Percentiles rank a stretch among this genome's conserved stretches.
Conservation (phyloP, 2,888 invertebrate genomes). For the Hyalella azteca region DNA sequence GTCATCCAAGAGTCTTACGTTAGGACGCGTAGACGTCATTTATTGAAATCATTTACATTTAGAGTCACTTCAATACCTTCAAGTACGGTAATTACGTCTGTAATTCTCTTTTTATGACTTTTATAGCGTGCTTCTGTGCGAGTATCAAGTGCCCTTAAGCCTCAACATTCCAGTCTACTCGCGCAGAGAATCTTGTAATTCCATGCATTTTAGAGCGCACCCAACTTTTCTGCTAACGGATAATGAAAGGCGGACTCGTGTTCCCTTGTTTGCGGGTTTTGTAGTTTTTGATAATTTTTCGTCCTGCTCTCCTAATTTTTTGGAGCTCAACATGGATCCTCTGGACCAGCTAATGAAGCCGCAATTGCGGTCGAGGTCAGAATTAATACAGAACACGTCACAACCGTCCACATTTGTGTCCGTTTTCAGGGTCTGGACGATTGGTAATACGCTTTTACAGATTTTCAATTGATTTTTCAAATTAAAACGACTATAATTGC, state of each 20-base stretch:
- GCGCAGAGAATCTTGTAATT: not conserved
- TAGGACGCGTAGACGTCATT: not conserved
- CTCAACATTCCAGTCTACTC: not conserved
- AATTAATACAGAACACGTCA: too few relatives aligned
- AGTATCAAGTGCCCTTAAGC: constrained; percentile 19
- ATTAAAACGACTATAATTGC: too few relatives aligned
- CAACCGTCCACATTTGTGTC: too few relatives aligned
- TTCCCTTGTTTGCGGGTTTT: constrained; percentile 1
- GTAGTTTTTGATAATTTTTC: not conserved
- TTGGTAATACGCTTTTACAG: too few relatives aligned
- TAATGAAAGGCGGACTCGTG: constrained; percentile 26
- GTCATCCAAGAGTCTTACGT: too few relatives aligned
- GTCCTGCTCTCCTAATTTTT: not conserved
- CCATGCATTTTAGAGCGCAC: constrained; percentile 25
- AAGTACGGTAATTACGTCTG: constrained; percentile 30
- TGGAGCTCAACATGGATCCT: not conserved
- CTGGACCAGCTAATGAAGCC: not conserved
- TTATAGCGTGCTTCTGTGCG: constrained; percentile 8
- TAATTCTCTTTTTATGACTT: constrained; percentile 36
- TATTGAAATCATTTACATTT: constrained; percentile 34
- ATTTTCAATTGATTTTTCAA: too few relatives aligned
- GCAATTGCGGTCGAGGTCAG: not conserved
- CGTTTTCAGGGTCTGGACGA: too few relatives aligned
- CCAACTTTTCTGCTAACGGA: constrained; percentile 3
- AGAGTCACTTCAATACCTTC: constrained; percentile 18